Percentiles rank a stretch among this genome's conserved stretches.
These are phyloP conservation scores for Aphelenchoides avenae DNA, from an alignment of 1,140 invertebrate species.

Conservation along the genomic window DNA sequence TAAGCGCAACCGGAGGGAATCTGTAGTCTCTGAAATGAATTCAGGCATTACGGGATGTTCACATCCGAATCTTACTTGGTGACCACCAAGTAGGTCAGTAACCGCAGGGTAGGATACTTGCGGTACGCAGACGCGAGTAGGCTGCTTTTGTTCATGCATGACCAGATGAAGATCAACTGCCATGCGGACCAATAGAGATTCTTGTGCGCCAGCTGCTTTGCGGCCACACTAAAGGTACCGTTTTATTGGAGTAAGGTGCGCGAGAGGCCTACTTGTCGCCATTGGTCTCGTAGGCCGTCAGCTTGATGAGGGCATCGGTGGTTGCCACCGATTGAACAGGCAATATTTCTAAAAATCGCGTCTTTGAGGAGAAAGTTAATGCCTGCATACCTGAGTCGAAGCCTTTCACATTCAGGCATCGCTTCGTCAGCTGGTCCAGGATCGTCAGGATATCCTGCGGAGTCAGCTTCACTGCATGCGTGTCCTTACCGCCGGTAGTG, in stretches of 20 bases:
- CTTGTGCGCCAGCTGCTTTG: not conserved
- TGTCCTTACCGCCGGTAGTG: not conserved
- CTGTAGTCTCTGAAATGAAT: slow-evolving; percentile 2
- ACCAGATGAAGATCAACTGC: slow-evolving; percentile 2
- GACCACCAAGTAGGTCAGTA: slow-evolving; percentile 2
- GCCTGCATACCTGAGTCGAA: not conserved
- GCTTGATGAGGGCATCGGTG: not conserved
- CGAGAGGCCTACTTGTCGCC: not conserved
- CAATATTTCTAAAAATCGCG: not conserved
- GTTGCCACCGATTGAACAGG: not conserved
- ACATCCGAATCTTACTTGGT: not conserved
- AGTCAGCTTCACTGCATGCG: not conserved
- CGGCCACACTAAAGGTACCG: not conserved
- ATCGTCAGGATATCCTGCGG: not conserved
- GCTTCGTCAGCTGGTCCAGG: not conserved
- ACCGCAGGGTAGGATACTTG: slow-evolving; percentile 2
- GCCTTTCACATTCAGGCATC: slow-evolving; percentile 2
- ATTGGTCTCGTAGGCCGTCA: not conserved
- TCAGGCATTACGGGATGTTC: not conserved
- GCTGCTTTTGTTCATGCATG: not conserved
- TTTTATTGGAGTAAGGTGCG: not conserved
- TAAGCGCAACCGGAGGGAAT: not conserved
- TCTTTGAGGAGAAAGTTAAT: not conserved
- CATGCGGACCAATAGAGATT: slow-evolving; percentile 6
- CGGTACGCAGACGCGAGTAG: not conserved